A percentile compares a stretch with the other conserved stretches of the same genome.
phyloP scores from a whole-genome alignment of 30 jellyfish, hydroid and myxozoan species.

The Mastigias papua region DNA sequence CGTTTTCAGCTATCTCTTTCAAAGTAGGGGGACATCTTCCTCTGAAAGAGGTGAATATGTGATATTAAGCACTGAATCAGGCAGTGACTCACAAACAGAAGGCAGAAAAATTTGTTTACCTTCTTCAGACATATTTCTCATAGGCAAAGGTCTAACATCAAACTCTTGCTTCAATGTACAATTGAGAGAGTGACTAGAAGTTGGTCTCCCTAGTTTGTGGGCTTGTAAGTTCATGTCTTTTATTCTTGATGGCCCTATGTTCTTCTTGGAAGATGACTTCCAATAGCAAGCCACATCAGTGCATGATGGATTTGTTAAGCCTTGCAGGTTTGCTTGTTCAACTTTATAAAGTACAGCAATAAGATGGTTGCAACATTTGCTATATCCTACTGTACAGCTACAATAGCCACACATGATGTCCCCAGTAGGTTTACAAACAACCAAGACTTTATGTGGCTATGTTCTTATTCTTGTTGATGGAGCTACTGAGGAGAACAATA shows the following conservation, averaged over 20 bases:
- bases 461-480: constrained; percentile 57
- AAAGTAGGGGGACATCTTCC: constrained; percentile 36
- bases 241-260: constrained; percentile 13
- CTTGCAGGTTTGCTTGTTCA: constrained; percentile 16
- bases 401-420: constrained; percentile 28
- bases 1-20: constrained; percentile 29
- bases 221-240: constrained; percentile 40
- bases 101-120: constrained; percentile 2
- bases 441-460: constrained; percentile 49
- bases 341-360: constrained; percentile 21
- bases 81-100: constrained; percentile 19
- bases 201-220: neutral
- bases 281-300: constrained; percentile 54
- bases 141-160: constrained; percentile 32
- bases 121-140: constrained; percentile 30
- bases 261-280: constrained; percentile 22
- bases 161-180: constrained; percentile 35
- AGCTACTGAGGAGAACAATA: constrained; percentile 26
- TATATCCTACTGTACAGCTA: neutral
- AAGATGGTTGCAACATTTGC: constrained; percentile 30
- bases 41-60: constrained; percentile 27
- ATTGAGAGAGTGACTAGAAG: constrained; percentile 35
- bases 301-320: constrained; percentile 22
- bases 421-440: constrained; percentile 36
- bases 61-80: constrained; percentile 28